phyloP scores from a whole-genome alignment of 2,888 invertebrate genomes.

The Cosmia trapezina region DNA sequence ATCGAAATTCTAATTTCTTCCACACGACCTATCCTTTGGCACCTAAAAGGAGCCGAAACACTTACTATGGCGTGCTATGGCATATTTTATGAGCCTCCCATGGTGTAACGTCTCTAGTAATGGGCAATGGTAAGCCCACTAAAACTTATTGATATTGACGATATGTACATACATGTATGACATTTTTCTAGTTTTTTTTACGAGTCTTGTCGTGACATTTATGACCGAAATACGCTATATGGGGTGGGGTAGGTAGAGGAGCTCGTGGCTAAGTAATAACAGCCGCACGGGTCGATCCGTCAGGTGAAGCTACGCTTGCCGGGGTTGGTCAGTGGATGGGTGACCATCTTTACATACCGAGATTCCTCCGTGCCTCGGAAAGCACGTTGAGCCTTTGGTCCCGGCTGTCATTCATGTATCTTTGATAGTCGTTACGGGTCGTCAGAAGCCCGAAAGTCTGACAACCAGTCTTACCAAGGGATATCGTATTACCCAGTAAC shows the following conservation, averaged over 20 bases:
- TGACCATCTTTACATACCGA: too few species aligned
- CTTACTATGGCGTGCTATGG: slow-evolving; percentile 1
- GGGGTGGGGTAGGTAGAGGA: slow-evolving; percentile 19
- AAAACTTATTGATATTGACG: slow-evolving; percentile 60
- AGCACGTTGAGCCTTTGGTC: too few species aligned
- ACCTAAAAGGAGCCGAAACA: slow-evolving; percentile 8
- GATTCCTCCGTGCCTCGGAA: too few species aligned
- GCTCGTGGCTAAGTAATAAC: too few species aligned
- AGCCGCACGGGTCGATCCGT: too few species aligned
- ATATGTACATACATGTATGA: slow-evolving; percentile 21
- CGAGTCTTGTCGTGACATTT: slow-evolving; percentile 50
- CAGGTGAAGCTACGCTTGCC: too few species aligned
- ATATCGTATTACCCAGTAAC: too few species aligned
- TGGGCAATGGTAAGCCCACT: slow-evolving; percentile 25
- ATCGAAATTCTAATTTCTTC: slow-evolving; percentile 42
- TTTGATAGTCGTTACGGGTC: too few species aligned
- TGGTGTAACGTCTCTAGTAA: slow-evolving; percentile 26
- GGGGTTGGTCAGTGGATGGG: too few species aligned
- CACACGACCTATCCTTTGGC: slow-evolving; percentile 11
- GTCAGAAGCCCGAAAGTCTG: too few species aligned
- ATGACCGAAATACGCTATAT: slow-evolving; percentile 21
- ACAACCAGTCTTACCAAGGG: too few species aligned
- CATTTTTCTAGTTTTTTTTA: slow-evolving; percentile 57
- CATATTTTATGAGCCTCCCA: slow-evolving; percentile 35
- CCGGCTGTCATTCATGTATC: too few species aligned